These are phyloP conservation scores for Alsophila aescularia DNA, from an alignment of 2,888 invertebrate genomes.

Conservation along the genomic window DNA sequence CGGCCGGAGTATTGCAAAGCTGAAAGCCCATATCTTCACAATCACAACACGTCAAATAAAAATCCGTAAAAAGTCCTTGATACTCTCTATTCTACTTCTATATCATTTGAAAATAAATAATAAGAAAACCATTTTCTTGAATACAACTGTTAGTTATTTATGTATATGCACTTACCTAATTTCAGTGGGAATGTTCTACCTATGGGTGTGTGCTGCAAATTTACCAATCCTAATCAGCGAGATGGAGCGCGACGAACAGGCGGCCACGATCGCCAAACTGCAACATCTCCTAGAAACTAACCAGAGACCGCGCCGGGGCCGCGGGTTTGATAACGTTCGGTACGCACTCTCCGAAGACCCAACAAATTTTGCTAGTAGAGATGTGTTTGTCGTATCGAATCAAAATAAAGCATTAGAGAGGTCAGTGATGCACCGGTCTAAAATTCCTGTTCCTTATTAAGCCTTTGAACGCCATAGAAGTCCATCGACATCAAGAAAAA, in stretches of 20 bases:
- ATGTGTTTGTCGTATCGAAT: slow-evolving; percentile 36
- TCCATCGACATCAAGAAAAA: too few species aligned
- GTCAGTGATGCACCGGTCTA: slow-evolving; percentile 15
- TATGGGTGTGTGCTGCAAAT: slow-evolving; percentile 74
- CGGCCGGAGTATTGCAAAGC: too few species aligned
- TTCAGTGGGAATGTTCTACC: slow-evolving; percentile 76
- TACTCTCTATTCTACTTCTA: too few species aligned
- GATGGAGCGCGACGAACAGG: slow-evolving; percentile 69
- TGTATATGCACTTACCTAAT: not conserved
- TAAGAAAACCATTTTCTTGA: too few species aligned
- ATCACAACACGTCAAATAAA: too few species aligned
- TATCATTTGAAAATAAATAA: too few species aligned
- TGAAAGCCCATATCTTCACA: too few species aligned
- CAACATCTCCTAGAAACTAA: slow-evolving; percentile 57
- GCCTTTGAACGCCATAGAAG: not conserved
- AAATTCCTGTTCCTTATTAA: slow-evolving; percentile 23
- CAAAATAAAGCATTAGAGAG: slow-evolving; percentile 22
- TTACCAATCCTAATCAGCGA: slow-evolving; percentile 73
- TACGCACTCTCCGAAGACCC: slow-evolving; percentile 21
- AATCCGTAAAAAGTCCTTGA: too few species aligned
- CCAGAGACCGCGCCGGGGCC: slow-evolving; percentile 26
- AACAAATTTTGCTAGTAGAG: slow-evolving; percentile 25
- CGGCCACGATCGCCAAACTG: slow-evolving; percentile 62
- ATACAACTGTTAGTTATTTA: too few species aligned
- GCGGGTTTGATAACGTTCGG: slow-evolving; percentile 14